Conservation (phyloP, 2,113 vertebrate species). For the Dolichotis patagonum region DNA sequence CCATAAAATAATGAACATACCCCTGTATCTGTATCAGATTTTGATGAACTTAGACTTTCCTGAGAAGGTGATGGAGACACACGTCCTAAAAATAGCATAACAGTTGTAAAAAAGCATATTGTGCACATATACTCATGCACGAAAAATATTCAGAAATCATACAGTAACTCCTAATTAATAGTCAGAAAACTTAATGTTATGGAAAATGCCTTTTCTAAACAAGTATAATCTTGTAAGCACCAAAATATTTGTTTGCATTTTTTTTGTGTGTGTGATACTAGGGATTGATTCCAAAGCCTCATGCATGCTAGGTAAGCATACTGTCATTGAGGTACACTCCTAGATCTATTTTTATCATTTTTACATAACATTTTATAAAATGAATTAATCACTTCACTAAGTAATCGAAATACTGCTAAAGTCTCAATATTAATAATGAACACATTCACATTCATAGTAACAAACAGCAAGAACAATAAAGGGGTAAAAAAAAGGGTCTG, state of each 20-base stretch:
- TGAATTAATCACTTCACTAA: not conserved
- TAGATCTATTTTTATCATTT: not conserved
- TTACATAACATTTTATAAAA: conserved; percentile 44
- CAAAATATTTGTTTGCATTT: not conserved
- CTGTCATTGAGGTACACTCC: not conserved
- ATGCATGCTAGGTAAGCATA: not conserved
- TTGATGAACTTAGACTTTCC: conserved; percentile 98
- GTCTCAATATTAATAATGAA: conserved; percentile 24
- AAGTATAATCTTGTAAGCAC: not conserved
- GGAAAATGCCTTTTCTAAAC: conserved; percentile 49
- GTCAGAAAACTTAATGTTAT: conserved; percentile 28
- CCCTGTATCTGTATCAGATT: conserved; percentile 96
- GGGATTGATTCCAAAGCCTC: not conserved
- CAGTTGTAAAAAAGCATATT: conserved; percentile 59
- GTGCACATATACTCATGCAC: not conserved
- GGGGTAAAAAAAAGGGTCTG: not conserved
- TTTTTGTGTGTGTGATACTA: not conserved
- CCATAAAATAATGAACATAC: conserved; percentile 85
- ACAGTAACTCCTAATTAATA: conserved; percentile 29
- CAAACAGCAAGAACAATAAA: conserved; percentile 47
- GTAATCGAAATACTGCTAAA: conserved; percentile 49
- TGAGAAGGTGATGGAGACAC: conserved; percentile 99
- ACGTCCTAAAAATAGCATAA: conserved; percentile 89
- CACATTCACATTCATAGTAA: conserved; percentile 40
- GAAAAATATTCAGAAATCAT: conserved; percentile 51